Conservation (phyloP, 2,888 invertebrate species). For the Lasioglossum morio region DNA sequence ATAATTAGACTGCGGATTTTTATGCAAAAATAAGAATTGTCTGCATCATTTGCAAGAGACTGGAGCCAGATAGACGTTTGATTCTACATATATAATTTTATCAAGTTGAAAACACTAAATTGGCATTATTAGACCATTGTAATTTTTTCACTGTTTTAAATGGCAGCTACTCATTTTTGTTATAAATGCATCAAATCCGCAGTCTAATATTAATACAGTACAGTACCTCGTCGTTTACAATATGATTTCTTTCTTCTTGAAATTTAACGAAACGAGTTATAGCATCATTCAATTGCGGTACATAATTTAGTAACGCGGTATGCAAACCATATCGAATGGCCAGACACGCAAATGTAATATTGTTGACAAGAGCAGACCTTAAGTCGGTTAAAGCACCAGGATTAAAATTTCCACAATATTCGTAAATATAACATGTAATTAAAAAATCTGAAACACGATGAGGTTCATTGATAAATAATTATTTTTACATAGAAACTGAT, state of each 20-base stretch:
- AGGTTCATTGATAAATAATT: neutral
- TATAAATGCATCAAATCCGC: too few relatives aligned
- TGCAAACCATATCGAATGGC: conserved; percentile 95
- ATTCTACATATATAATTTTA: too few relatives aligned
- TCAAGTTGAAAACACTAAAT: too few relatives aligned
- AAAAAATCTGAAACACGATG: conserved; percentile 89
- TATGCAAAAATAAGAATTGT: too few relatives aligned
- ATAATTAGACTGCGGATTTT: neutral
- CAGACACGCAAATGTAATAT: conserved; percentile 96
- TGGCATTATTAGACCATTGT: too few relatives aligned
- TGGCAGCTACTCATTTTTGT: too few relatives aligned
- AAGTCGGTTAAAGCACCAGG: conserved; percentile 97
- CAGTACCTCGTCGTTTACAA: conserved; percentile 88
- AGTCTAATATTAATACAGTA: neutral
- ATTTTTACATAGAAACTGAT: neutral
- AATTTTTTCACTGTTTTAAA: too few relatives aligned
- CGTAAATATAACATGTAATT: conserved; percentile 94
- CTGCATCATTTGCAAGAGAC: too few relatives aligned
- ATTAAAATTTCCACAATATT: conserved; percentile 88
- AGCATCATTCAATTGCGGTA: conserved; percentile 85
- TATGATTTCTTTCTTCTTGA: conserved; percentile 87
- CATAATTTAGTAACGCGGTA: conserved; percentile 88
- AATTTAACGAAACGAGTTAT: conserved; percentile 88
- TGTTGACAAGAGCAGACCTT: conserved; percentile 97
- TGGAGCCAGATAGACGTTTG: too few relatives aligned